Evolutionary conservation across 2,888 invertebrate species (phyloP).

Genomic region (Dryobotodes eremita): DNA sequence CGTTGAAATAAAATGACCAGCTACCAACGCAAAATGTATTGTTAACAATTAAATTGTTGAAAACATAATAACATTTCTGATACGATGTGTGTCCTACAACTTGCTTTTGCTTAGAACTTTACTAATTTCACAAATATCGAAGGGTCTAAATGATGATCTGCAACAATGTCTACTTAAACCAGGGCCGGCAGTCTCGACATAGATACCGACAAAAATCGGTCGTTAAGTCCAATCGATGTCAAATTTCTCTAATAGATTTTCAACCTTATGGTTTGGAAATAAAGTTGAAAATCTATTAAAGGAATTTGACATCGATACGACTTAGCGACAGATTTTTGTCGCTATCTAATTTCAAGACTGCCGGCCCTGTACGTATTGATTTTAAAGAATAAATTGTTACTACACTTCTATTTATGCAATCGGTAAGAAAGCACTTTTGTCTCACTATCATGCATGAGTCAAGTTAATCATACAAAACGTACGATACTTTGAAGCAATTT

Average conservation of each 20-base stretch:
- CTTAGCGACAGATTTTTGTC: too few relatives aligned
- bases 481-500: slow-evolving; percentile 65
- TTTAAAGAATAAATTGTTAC: neutral
- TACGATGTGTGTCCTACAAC: neutral
- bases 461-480: slow-evolving; percentile 62
- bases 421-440: neutral
- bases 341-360: too few relatives aligned
- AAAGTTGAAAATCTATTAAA: too few relatives aligned
- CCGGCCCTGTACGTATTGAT: slow-evolving; percentile 18
- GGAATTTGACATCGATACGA: too few relatives aligned
- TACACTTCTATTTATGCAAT: slow-evolving; percentile 3
- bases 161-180: slow-evolving; percentile 6
- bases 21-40: neutral
- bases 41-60: neutral
- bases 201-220: too few relatives aligned
- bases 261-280: too few relatives aligned
- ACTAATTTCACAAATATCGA: slow-evolving; percentile 20
- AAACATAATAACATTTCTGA: neutral
- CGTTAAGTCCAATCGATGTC: too few relatives aligned
- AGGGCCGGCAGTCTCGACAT: too few relatives aligned
- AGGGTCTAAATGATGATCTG: slow-evolving; percentile 33
- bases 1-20: neutral
- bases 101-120: neutral
- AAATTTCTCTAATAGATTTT: too few relatives aligned
- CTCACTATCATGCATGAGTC: slow-evolving; percentile 28